Percentiles rank a stretch among this genome's conserved stretches.
Conservation (phyloP, 2,888 invertebrate species). For the Sarcophaga caerulescens region DNA sequence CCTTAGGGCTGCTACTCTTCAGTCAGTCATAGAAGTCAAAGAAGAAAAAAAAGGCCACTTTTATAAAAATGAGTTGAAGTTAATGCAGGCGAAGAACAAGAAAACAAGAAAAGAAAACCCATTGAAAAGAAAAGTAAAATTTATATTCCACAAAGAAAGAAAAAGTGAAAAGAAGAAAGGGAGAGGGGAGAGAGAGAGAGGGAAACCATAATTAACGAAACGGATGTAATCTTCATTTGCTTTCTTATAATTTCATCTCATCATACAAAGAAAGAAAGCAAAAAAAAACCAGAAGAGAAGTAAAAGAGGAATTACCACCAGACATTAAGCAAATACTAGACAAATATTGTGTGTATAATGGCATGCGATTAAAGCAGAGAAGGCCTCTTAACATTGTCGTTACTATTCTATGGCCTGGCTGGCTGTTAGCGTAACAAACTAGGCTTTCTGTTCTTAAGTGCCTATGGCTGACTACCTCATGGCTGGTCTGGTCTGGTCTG, state of each 20-base stretch:
- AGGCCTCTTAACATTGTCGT: not conserved
- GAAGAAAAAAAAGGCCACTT: constrained; percentile 6
- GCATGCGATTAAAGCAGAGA: not conserved
- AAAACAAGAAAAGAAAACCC: too few relatives aligned
- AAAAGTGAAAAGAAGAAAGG: constrained; percentile 1
- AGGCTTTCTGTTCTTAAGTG: not conserved
- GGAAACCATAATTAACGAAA: constrained; percentile 61
- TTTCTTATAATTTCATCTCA: constrained; percentile 47
- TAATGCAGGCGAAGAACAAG: not conserved
- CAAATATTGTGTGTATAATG: constrained; percentile 19
- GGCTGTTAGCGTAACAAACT: not conserved
- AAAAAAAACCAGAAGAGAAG: not conserved
- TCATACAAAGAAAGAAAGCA: not conserved
- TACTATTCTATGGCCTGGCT: not conserved
- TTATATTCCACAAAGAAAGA: not conserved
- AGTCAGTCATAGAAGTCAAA: too few relatives aligned
- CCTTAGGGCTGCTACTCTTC: too few relatives aligned
- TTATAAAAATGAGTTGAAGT: constrained; percentile 42
- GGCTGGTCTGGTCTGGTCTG: not conserved
- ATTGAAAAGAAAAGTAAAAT: constrained; percentile 2
- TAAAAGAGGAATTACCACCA: constrained; percentile 46
- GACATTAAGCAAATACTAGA: constrained; percentile 51
- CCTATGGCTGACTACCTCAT: not conserved
- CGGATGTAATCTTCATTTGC: constrained; percentile 59
- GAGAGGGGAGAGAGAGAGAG: not conserved